These are phyloP conservation scores for Drosophila rubida DNA, from an alignment of 2,888 invertebrate genomes.

Conservation along the genomic window DNA sequence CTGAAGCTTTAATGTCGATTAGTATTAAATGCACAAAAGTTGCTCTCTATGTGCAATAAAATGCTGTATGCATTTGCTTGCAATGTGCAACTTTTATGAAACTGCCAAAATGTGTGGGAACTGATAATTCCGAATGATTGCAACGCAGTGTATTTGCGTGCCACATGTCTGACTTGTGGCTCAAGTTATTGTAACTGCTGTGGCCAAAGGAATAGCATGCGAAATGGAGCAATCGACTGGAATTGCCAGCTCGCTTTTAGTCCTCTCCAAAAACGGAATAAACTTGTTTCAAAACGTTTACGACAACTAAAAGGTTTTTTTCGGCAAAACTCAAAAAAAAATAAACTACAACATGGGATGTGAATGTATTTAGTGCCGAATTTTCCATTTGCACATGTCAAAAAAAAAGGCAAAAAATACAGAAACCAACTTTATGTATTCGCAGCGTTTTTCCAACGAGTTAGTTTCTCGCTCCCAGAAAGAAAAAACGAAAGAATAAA, in stretches of 20 bases:
- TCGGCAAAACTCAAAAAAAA: slow-evolving; percentile 20
- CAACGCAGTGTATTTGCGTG: not conserved
- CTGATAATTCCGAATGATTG: slow-evolving; percentile 1
- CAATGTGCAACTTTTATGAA: not conserved
- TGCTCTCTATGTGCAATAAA: too few relatives aligned
- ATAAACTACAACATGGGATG: slow-evolving; percentile 13
- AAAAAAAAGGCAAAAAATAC: slow-evolving; percentile 3
- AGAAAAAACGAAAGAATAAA: not conserved
- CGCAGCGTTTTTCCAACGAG: slow-evolving; percentile 26
- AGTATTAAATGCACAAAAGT: not conserved
- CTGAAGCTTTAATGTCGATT: too few relatives aligned
- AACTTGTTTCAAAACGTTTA: slow-evolving; percentile 49
- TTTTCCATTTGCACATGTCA: slow-evolving; percentile 33
- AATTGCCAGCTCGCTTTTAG: slow-evolving; percentile 17
- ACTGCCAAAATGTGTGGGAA: not conserved
- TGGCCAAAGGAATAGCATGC: not conserved
- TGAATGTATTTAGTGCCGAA: slow-evolving; percentile 32
- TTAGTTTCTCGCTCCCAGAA: slow-evolving; percentile 7
- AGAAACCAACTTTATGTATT: slow-evolving; percentile 16
- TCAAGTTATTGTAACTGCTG: slow-evolving; percentile 1
- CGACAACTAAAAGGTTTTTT: slow-evolving; percentile 48
- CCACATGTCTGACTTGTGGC: slow-evolving; percentile 1
- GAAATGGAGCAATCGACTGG: not conserved
- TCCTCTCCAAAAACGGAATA: slow-evolving; percentile 28
- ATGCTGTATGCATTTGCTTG: not conserved